These are phyloP conservation scores for Euura lappo DNA, from an alignment of 1,140 invertebrate genomes.

Conservation along the genomic window DNA sequence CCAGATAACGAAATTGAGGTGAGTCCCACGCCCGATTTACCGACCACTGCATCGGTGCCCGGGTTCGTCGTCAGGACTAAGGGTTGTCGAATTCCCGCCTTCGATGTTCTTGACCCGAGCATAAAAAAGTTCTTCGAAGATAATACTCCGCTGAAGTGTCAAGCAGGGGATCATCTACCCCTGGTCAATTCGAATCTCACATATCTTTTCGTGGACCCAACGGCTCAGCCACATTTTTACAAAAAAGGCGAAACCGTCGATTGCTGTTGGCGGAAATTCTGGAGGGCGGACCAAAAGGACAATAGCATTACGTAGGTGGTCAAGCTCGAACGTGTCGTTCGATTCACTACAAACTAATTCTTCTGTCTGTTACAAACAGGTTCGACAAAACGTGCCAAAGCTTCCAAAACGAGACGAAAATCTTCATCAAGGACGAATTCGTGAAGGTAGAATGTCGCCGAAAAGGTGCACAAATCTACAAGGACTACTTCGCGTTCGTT, in stretches of 20 bases:
- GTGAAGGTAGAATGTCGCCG: constrained; percentile 66
- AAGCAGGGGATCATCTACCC: constrained; percentile 58
- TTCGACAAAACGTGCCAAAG: constrained; percentile 53
- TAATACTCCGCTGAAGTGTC: constrained; percentile 53
- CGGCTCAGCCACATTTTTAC: constrained; percentile 57
- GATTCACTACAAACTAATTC: not conserved
- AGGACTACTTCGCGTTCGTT: constrained; percentile 74
- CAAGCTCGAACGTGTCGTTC: not conserved
- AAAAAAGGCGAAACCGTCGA: constrained; percentile 55
- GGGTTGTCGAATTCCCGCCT: constrained; percentile 78
- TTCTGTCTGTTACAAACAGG: constrained; percentile 25
- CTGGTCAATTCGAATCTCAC: constrained; percentile 69
- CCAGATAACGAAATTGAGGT: not conserved
- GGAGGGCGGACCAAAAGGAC: constrained; percentile 58
- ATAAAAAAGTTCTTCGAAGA: constrained; percentile 57
- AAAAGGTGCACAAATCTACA: constrained; percentile 61
- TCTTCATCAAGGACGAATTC: constrained; percentile 64
- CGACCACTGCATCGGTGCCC: not conserved
- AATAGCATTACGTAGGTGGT: constrained; percentile 44
- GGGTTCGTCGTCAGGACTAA: not conserved
- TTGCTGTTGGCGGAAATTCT: constrained; percentile 71
- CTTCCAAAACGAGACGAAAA: constrained; percentile 53
- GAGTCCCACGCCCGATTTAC: not conserved
- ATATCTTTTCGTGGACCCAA: constrained; percentile 63
- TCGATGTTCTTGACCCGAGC: constrained; percentile 72